Conservation (phyloP, 2,113 vertebrate genomes). For the Garra rufa region DNA sequence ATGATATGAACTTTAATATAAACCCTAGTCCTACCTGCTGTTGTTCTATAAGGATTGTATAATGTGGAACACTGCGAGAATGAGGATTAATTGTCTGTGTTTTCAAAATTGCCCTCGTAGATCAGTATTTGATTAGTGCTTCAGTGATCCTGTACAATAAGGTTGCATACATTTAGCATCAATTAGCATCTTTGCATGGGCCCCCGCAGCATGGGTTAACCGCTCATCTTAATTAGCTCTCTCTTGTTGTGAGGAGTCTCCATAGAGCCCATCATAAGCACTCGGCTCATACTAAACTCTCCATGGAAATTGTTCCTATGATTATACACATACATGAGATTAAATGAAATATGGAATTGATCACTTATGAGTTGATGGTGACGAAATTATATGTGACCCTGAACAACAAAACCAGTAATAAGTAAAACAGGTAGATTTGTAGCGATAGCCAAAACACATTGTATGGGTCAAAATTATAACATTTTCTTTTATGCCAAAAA, state of each 20-base stretch:
- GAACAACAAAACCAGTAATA: no score
- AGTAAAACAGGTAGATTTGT: no score
- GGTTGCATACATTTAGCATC: constrained; percentile 64
- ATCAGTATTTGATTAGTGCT: constrained; percentile 66
- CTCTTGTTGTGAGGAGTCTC: constrained; percentile 33
- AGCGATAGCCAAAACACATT: no score
- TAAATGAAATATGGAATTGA: background rate
- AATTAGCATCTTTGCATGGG: constrained; percentile 57
- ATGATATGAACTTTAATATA: background rate
- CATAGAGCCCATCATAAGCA: constrained; percentile 1
- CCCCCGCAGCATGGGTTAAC: constrained; percentile 44
- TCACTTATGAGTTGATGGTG: background rate
- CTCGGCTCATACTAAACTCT: background rate
- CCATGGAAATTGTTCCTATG: background rate
- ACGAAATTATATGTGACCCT: no score
- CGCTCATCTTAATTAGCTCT: constrained; percentile 59
- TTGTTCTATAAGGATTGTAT: background rate
- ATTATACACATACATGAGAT: constrained; percentile 5
- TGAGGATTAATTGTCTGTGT: constrained; percentile 62
- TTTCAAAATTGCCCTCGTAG: constrained; percentile 66
- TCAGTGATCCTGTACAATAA: constrained; percentile 63
- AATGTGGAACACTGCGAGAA: constrained; percentile 41
- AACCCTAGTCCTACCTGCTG: background rate
- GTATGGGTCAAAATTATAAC: no score
- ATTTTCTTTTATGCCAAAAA: no score